These are phyloP conservation scores for Caradrina kadenii DNA, from an alignment of 2,888 invertebrate genomes.

Conservation along the genomic window DNA sequence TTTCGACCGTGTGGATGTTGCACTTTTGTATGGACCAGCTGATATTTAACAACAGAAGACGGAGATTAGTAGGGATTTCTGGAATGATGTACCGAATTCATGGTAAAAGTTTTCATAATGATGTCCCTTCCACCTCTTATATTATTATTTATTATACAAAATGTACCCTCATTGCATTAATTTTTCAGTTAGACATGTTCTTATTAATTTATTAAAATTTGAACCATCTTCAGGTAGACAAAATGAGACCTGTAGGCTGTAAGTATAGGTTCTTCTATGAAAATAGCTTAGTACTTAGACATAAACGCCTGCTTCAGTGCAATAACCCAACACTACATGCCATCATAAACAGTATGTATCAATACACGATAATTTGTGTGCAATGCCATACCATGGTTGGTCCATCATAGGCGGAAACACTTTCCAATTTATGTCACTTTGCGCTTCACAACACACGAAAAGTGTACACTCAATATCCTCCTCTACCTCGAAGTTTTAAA, in stretches of 20 bases:
- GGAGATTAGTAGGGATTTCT: too few species aligned
- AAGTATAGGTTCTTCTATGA: neutral
- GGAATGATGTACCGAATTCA: too few species aligned
- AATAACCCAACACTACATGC: constrained; percentile 51
- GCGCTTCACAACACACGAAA: constrained; percentile 69
- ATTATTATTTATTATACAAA: too few species aligned
- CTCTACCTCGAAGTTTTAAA: constrained; percentile 26
- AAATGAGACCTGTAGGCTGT: too few species aligned
- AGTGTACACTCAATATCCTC: constrained; percentile 35
- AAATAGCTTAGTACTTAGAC: neutral
- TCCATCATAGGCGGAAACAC: constrained; percentile 80
- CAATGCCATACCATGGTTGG: constrained; percentile 71
- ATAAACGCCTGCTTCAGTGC: constrained; percentile 21
- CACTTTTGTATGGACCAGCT: too few species aligned
- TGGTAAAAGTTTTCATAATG: too few species aligned
- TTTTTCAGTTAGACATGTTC: too few species aligned
- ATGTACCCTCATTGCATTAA: too few species aligned
- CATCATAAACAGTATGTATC: constrained; percentile 68
- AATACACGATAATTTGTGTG: constrained; percentile 76
- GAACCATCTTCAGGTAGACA: too few species aligned
- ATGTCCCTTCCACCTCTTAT: too few species aligned
- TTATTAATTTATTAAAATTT: neutral
- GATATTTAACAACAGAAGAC: too few species aligned
- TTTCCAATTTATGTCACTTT: constrained; percentile 85
- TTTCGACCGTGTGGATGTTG: too few species aligned